Evolutionary conservation across 2,113 vertebrate genomes (phyloP), one percentile per base, ranked within the genome.

Genomic region (Gallinago paraguaiae): DNA sequence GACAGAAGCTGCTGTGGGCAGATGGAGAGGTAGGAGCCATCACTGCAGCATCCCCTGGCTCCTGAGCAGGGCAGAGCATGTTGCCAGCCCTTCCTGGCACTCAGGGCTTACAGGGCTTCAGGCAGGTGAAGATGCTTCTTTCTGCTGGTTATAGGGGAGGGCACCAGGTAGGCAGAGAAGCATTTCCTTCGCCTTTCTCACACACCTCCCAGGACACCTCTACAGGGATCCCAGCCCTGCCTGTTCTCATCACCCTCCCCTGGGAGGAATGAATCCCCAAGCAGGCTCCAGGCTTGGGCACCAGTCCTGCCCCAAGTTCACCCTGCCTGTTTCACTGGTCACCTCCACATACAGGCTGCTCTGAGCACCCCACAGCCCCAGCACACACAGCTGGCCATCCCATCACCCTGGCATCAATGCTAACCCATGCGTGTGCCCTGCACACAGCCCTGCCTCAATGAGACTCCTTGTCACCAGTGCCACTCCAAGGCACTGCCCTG

Each of bases 391-490:
- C 39, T 60, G 45, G 22, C 37, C 48, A 25, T 31, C 11, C 80
- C n/a, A 33, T 4, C 17, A 2, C 9, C 28, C 30, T 20, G 37
- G 13, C 24, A 57, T 13, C 6, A 0, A 0, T 48, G 61, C 22
- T 27, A 10, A 54, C 28, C 53, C 28, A 30, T 48, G 23, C 0
- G 0, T 25, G 39, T 65, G 70, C 15, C 51, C 39, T 46, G 70
- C 61, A 39, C 3, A 1, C 5, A 10, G 2, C 13, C 27, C 54
- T 68, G 48, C 60, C 51, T 78, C 4, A 1, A 7, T 1, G 13
- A 51, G 54, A 17, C 27, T 61, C 35, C 24, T 28, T 12, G 8
- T 39, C 79, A 4, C 37, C 0, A 1, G 11, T 45, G 69, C 39
- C 43, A 20, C 15, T 18, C 15, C 33, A 16, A 28, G 37, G 24